Conservation (phyloP, 2,113 vertebrate genomes). For the Elanoides forficatus region DNA sequence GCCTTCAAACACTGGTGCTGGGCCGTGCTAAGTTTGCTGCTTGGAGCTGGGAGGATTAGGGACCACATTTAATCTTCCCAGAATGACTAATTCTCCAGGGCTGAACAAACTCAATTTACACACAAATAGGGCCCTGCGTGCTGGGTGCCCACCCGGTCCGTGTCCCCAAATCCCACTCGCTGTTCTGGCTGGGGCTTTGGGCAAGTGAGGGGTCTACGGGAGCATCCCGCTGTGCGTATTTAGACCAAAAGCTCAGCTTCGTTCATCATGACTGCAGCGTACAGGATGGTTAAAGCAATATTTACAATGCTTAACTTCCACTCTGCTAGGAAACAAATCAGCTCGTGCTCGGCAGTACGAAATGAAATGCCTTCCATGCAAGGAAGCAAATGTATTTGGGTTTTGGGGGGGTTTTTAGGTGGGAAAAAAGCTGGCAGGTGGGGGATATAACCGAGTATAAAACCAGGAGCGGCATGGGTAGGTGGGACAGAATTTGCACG, state of each 20-base stretch:
- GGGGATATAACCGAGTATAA: background rate
- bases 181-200: background rate
- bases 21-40: background rate
- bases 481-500: background rate
- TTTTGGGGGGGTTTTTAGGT: background rate
- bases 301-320: background rate
- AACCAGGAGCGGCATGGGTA: background rate
- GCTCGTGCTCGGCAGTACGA: accelerated
- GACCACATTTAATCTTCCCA: background rate
- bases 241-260: background rate
- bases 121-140: background rate
- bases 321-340: background rate
- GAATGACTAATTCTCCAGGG: background rate
- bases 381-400: background rate
- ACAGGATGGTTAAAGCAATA: background rate
- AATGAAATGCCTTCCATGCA: background rate
- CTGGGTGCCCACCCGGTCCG: too few species aligned
- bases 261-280: accelerated
- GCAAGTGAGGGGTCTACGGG: background rate
- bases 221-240: accelerated
- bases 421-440: background rate
- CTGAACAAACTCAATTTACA: background rate
- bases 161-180: background rate
- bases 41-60: background rate
- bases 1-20: background rate